Base-by-base conservation (phyloP, 2,797 vertebrate genomes). In the Hybognathus amarus region DNA sequence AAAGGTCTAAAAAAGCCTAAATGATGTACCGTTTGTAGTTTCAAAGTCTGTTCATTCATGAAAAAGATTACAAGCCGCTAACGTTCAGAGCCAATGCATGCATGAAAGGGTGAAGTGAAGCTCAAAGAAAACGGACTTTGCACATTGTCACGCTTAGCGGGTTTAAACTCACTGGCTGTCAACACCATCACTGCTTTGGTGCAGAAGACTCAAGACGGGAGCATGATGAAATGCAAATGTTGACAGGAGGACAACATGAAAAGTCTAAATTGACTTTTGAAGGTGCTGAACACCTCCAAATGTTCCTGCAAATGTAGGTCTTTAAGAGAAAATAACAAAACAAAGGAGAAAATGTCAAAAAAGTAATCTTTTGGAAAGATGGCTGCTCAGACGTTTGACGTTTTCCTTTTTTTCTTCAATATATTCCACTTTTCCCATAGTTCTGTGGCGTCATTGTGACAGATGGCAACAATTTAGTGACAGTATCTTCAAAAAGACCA, bases 381-480 rank as follows among this genome's bases (percentile, higher is more conserved):
- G 59, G 59, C 24, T 30, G 40, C 24, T 47, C n/a, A n/a, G 3
- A 20, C 18, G 2, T 50, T 20, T 50, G n/a, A 18, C 40, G 17
- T 45, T 69, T 42, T 24, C 1, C 4, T 11, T n/a, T 52, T 24
- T 38, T 56, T 75, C 73, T 38, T 75, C 12, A 22, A 10, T 56
- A 40, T 54, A 22, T 11, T n/a, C 18, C 9, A 27, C 63, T 77
- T 40, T n/a, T 42, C 12, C 33, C 20, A 30, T 27, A 6, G 36
- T 47, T 61, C 56, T 77, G 56, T 27, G 74, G 20, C 11, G 38
- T 20, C 64, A 17, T 17, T 77, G 40, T 64, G 59, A 77, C 75
- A 77, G 59, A 63, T 77, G 75, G 59, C 24, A 63, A 64, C 59
- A 9, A 77, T 77, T 77, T 64, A 45, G 56, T 45, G 36, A 77